Base-by-base conservation (phyloP, 1,140 invertebrate species). In the Anadara kagoshimensis region DNA sequence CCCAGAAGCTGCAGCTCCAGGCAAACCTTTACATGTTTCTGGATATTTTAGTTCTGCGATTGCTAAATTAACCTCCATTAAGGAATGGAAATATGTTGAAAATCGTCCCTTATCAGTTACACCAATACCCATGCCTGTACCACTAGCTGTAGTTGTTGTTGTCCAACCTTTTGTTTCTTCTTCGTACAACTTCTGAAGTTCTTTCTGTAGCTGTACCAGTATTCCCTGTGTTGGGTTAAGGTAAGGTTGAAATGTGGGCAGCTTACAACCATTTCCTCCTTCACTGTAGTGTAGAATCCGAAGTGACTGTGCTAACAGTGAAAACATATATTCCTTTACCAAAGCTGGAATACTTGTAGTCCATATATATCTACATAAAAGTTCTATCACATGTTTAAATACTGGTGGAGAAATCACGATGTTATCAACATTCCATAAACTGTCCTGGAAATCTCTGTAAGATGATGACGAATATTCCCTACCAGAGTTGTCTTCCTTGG, bases 241-340 rank as follows among this genome's bases (percentile, higher is more conserved):
- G 20, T 82, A 75, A 5, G 80, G 76, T 20, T 79, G 78, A 0
- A 83, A 73, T 12, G 84, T 82, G 10, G 78, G 81, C 22, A 87
- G 72, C 29, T 74, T 63, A 36, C 72, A 79, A 20, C 75, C 69
- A 56, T 81, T 76, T 36, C 78, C 76, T 0, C 76, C 81, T 54
- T 84, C 81, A 63, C 79, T 82, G 57, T 82, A 79, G 66, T 85
- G 81, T 5, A 86, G 70, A 29, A 88, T 79, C 11, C 87, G 75
- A 22, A 89, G 65, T 5, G 83, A 75, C 79, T 89, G 86, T 10
- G 88, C 86, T 56, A 89, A 61, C 36, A 87, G 73, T 29, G 88
- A 86, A 67, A 89, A 89, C 51, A 89, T 64, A 44, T 83, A 81
- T 71, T 89, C 88, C 68, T 88, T 89, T n/a, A 89, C 67, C 16